Conservation (phyloP, 2,797 vertebrate species). For the Lepilemur septentrionalis region DNA sequence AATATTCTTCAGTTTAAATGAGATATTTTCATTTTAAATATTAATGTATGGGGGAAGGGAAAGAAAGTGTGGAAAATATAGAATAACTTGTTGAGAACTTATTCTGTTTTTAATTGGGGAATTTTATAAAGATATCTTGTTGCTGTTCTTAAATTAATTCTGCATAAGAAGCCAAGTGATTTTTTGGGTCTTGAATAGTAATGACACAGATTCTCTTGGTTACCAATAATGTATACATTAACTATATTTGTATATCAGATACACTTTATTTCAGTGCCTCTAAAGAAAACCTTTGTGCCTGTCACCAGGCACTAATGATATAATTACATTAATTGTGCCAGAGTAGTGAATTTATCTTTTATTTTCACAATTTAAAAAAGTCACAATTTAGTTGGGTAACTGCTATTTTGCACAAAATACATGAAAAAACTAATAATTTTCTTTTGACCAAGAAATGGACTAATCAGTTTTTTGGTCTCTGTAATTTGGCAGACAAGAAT, state of each 20-base stretch:
- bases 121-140: constrained; percentile 67
- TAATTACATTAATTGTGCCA: constrained; percentile 54
- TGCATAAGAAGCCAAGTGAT: constrained; percentile 64
- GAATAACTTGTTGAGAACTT: constrained; percentile 58
- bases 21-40: constrained; percentile 3
- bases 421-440: neutral
- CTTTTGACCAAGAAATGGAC: constrained; percentile 30
- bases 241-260: constrained; percentile 45
- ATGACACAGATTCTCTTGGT: constrained; percentile 60
- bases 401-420: constrained; percentile 23
- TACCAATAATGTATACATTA: constrained; percentile 67
- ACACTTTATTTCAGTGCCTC: constrained; percentile 45
- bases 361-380: constrained; percentile 9
- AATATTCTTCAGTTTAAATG: neutral
- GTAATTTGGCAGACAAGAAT: neutral
- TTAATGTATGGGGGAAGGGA: constrained; percentile 44
- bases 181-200: constrained; percentile 71
- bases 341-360: constrained; percentile 28
- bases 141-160: constrained; percentile 68
- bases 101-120: constrained; percentile 62
- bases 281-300: constrained; percentile 41
- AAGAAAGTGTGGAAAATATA: constrained; percentile 36
- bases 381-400: constrained; percentile 7
- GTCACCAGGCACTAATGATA: constrained; percentile 25
- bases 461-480: neutral